A percentile compares a stretch with the other conserved stretches of the same genome.
Conservation (phyloP, 2,888 invertebrate genomes). For the Tryphoninae sp. region DNA sequence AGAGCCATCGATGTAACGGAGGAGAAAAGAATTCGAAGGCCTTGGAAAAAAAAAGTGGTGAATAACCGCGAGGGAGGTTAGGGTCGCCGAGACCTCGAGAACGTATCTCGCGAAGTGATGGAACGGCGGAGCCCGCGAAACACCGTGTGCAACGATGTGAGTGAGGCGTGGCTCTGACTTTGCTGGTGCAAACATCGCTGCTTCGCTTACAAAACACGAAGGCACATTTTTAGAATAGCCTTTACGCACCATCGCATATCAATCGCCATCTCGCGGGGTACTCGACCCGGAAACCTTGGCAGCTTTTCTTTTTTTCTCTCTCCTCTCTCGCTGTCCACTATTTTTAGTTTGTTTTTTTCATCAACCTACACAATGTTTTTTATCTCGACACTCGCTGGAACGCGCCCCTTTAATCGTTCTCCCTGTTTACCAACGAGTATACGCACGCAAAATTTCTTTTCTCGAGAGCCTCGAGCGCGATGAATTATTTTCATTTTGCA, state of each 20-base stretch:
- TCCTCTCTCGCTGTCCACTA: background rate
- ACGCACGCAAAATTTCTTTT: background rate
- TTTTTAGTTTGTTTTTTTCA: background rate
- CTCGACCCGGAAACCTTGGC: conserved; percentile 70
- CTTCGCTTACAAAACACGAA: conserved; percentile 65
- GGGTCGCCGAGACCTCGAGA: background rate
- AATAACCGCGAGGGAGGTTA: background rate
- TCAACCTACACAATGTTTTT: background rate
- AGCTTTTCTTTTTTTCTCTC: background rate
- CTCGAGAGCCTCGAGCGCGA: background rate
- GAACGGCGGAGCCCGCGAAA: background rate
- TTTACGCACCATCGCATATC: conserved; percentile 24
- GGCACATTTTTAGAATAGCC: conserved; percentile 67
- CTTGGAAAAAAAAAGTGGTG: background rate
- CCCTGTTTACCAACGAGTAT: background rate
- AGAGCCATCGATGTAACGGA: background rate
- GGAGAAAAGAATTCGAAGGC: background rate
- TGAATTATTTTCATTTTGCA: no score
- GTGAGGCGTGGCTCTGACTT: background rate
- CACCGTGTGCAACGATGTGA: background rate
- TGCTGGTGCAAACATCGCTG: background rate
- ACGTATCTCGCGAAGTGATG: background rate
- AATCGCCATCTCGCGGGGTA: conserved; percentile 43
- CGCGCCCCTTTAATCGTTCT: background rate
- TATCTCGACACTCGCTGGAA: background rate